phyloP scores from a whole-genome alignment of 2,888 invertebrate genomes.

The Biston betularia region DNA sequence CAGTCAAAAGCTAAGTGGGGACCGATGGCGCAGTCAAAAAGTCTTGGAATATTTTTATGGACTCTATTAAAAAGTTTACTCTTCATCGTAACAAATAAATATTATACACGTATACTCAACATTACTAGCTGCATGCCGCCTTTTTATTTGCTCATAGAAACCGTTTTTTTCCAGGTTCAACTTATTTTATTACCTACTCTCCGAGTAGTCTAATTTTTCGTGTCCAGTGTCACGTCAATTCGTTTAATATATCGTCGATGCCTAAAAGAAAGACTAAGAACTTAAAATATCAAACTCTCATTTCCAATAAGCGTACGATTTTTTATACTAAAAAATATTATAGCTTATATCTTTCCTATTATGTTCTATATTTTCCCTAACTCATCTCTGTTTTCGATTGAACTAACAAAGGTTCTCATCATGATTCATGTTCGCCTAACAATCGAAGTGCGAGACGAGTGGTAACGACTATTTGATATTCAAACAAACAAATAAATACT shows the following conservation, averaged over 20 bases:
- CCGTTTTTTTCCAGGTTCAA: too few relatives aligned
- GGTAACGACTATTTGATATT: constrained; percentile 8
- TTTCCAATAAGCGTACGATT: too few relatives aligned
- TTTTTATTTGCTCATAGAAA: not conserved
- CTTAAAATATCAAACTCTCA: too few relatives aligned
- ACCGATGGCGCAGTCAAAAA: constrained; percentile 36
- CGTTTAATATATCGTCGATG: too few relatives aligned
- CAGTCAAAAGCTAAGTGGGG: constrained; percentile 33
- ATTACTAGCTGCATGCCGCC: not conserved
- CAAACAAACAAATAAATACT: constrained; percentile 25
- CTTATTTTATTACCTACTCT: too few relatives aligned
- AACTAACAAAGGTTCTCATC: constrained; percentile 4
- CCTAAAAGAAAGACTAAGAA: too few relatives aligned
- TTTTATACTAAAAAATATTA: too few relatives aligned
- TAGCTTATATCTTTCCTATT: too few relatives aligned
- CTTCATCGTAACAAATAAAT: not conserved
- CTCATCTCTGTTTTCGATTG: constrained; percentile 1
- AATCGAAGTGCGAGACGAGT: not conserved
- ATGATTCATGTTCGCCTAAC: constrained; percentile 6
- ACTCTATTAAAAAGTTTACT: constrained; percentile 7
- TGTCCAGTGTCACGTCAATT: too few relatives aligned
- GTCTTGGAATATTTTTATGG: constrained; percentile 19
- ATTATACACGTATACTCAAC: too few relatives aligned
- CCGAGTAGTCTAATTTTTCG: too few relatives aligned
- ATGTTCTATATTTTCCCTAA: not conserved